phyloP scores from a whole-genome alignment of 2,113 vertebrate genomes.

The Poeciliopsis retropinna region DNA sequence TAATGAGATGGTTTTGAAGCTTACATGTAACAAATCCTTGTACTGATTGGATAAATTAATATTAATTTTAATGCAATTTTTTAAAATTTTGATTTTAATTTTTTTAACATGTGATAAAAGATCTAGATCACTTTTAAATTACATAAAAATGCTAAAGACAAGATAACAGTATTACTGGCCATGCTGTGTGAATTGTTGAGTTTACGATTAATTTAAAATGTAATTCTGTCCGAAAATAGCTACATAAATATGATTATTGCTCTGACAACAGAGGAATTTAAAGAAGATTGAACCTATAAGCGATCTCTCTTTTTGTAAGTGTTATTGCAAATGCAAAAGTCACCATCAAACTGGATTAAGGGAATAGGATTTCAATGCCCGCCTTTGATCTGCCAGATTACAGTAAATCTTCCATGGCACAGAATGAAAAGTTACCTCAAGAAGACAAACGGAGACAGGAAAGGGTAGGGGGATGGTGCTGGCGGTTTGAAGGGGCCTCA shows the following conservation, averaged over 20 bases:
- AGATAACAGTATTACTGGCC: neutral
- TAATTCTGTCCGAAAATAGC: conserved; percentile 59
- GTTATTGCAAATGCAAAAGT: conserved; percentile 78
- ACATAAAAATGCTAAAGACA: conserved; percentile 9
- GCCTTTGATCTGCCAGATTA: conserved; percentile 86
- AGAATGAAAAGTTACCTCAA: conserved; percentile 71
- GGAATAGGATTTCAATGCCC: conserved; percentile 77
- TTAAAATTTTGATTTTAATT: no score
- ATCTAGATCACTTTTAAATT: conserved; percentile 10
- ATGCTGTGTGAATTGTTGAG: neutral
- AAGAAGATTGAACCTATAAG: conserved; percentile 48
- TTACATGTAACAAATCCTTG: conserved; percentile 36
- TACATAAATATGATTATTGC: conserved; percentile 61
- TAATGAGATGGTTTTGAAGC: conserved; percentile 40
- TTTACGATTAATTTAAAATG: conserved; percentile 48
- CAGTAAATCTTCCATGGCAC: conserved; percentile 75
- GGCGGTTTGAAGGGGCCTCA: conserved; percentile 50
- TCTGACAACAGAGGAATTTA: conserved; percentile 49
- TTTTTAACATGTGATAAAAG: neutral
- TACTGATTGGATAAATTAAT: neutral
- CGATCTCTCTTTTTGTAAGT: conserved; percentile 60
- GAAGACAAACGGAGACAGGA: conserved; percentile 21
- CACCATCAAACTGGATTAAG: conserved; percentile 79
- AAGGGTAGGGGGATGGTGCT: conserved; percentile 10
- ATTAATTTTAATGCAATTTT: no score